phyloP scores from a whole-genome alignment of 2,888 invertebrate species.

The Drosophila barbarae region DNA sequence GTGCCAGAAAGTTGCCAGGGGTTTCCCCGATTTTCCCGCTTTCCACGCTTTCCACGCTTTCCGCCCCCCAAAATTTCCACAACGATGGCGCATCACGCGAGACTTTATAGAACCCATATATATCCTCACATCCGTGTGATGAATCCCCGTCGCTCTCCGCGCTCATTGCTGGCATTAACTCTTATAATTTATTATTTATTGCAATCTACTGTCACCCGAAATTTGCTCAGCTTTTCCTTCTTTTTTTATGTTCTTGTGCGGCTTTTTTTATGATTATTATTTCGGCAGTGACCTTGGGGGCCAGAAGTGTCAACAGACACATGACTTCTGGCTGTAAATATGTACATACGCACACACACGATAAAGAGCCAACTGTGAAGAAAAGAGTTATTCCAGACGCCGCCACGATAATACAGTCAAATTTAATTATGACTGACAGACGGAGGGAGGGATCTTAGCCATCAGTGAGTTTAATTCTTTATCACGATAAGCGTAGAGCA shows the following conservation, averaged over 20 bases:
- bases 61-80: conserved; percentile 1
- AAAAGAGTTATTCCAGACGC: conserved; percentile 57
- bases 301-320: conserved; percentile 47
- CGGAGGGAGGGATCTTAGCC: conserved; percentile 13
- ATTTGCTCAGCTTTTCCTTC: conserved; percentile 57
- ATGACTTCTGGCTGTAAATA: conserved; percentile 28
- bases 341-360: conserved; percentile 8
- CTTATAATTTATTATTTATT: conserved; percentile 72
- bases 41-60: conserved; percentile 8
- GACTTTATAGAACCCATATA: conserved; percentile 28
- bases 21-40: conserved; percentile 13
- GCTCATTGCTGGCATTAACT: conserved; percentile 64
- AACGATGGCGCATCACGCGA: conserved; percentile 62
- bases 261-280: conserved; percentile 37
- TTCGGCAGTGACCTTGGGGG: conserved; percentile 60
- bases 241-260: conserved; percentile 22
- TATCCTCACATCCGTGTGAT: conserved; percentile 41
- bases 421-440: conserved; percentile 48
- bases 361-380: conserved; percentile 37
- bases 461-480: conserved; percentile 1
- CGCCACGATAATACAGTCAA: conserved; percentile 51
- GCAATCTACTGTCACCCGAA: conserved; percentile 63
- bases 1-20: conserved; percentile 25
- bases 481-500: conserved; percentile 1
- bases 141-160: conserved; percentile 38